Evolutionary conservation across 2,888 invertebrate genomes (phyloP), one percentile per base, ranked within the genome.

Genomic region (Tenodera sinensis): DNA sequence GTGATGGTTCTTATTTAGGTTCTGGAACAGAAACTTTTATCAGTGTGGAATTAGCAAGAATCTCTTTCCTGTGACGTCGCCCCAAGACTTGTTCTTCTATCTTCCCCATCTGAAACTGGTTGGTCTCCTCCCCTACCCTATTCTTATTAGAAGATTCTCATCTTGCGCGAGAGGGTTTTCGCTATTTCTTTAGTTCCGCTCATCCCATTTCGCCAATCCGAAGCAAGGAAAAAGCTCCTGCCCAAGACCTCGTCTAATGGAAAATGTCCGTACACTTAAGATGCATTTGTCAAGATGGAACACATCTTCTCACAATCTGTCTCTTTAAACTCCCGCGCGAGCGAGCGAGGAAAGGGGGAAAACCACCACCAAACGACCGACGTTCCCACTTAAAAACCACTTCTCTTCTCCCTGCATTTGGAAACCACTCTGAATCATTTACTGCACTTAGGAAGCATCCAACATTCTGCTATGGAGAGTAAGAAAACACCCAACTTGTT

Each of bases 401-500:
- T 71, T 71, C 54, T 71, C 54, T 71, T 71, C 87, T 83, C 87
- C 42, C 83, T 87, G 15, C 87, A 87, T 87, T 83, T 87, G 87
- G 87, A 87, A 87, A 87, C 87, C 87, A 87, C 82, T 87, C 30
- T 30, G 87, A 87, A 87, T 83, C 87, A 87, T 87, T 71, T 87
- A 87, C 82, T 30, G 30, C 42, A 82, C 34, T 87, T 81, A 34
- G 87, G 83, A 71, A 12, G 87, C 42, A 87, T 83, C 83, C 83
- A 83, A 20, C 85, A 8, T 87, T 87, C 54, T 71, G 82, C 87
- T 87, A 82, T 83, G 83, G 28, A 87, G 27, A 25, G 83, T 27
- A 87, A 30, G 87, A 87, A 82, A 87, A 87, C 42, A 83, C n/a
- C 83, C 83, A 15, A 83, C 54, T 87, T 87, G 87, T 87, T 87